These are phyloP conservation scores for Elmis aenea DNA, from an alignment of 2,888 invertebrate genomes.

Conservation along the genomic window DNA sequence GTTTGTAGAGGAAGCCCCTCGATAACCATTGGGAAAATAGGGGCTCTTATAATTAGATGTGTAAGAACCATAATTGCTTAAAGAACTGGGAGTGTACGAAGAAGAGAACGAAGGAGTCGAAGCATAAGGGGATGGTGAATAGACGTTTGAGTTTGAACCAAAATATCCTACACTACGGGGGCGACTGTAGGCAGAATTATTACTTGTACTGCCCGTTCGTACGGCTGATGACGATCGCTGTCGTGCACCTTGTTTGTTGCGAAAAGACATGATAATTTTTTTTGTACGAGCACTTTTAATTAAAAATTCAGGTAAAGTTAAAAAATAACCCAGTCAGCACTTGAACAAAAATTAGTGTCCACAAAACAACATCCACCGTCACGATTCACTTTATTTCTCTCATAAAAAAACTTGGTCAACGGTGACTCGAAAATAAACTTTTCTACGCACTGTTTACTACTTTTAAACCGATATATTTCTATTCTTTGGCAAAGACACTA, in stretches of 20 bases:
- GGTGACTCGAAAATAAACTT: no score
- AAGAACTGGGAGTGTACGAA: constrained; percentile 9
- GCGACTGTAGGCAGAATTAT: constrained; percentile 20
- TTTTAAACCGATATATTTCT: no score
- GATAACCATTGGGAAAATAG: constrained; percentile 48
- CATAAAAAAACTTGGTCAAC: no score
- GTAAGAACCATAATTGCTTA: constrained; percentile 14
- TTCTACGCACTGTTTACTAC: no score
- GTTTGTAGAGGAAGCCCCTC: constrained; percentile 57
- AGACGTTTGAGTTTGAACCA: constrained; percentile 14
- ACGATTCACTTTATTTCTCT: no score
- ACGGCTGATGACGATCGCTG: constrained; percentile 41
- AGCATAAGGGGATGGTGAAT: constrained; percentile 14
- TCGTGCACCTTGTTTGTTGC: constrained; percentile 37
- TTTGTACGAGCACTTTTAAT: no score
- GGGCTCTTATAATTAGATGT: constrained; percentile 43
- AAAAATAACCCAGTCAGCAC: not conserved
- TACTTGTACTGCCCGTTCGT: constrained; percentile 25
- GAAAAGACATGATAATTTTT: constrained; percentile 30
- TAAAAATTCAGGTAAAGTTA: no score
- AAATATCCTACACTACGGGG: constrained; percentile 27
- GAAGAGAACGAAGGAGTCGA: constrained; percentile 27
- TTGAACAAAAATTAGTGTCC: no score
- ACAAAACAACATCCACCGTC: not conserved
- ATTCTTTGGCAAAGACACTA: no score